Conservation (phyloP, 2,113 vertebrate species). For the Etia nguti region DNA sequence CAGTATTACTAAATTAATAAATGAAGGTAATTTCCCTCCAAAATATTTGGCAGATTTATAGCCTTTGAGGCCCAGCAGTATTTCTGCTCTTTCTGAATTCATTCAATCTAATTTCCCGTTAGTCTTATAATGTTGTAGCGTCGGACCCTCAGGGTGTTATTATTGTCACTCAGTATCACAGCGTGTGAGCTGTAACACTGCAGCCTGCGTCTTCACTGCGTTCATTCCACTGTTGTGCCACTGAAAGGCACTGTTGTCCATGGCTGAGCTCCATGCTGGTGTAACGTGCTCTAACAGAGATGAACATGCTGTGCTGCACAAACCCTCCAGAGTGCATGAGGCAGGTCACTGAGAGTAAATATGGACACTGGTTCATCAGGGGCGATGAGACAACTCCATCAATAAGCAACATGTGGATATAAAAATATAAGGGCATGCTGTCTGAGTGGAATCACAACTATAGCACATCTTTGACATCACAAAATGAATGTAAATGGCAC, state of each 20-base stretch:
- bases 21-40: not conserved
- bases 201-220: not conserved
- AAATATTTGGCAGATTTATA: not conserved
- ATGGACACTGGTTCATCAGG: not conserved
- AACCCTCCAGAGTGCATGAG: slow-evolving; percentile 1
- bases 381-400: not conserved
- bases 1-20: not conserved
- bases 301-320: not conserved
- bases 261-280: not conserved
- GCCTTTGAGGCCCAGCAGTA: not conserved
- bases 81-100: not conserved
- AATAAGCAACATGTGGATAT: not conserved
- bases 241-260: slow-evolving; percentile 66
- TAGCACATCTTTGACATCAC: not conserved
- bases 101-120: not conserved
- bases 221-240: slow-evolving; percentile 27
- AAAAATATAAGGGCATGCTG: not conserved
- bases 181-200: not conserved
- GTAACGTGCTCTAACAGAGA: not conserved
- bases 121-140: not conserved
- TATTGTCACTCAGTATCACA: not conserved
- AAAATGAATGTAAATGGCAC: not conserved
- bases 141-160: not conserved
- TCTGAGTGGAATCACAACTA: not conserved
- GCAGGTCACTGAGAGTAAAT: not conserved